phyloP scores from a whole-genome alignment of 2,113 vertebrate species.

The Gambusia affinis region DNA sequence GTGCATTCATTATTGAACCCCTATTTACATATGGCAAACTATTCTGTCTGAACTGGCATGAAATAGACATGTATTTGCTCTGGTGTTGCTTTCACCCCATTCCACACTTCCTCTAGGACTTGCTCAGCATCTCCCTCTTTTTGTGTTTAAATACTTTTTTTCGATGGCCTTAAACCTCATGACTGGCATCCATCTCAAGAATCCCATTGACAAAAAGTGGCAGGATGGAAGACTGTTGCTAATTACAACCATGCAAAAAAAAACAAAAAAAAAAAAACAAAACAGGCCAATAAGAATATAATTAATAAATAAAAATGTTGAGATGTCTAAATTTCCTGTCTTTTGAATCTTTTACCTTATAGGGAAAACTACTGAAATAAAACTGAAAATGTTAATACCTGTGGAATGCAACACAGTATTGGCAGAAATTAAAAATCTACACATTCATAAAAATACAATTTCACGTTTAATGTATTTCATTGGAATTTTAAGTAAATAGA shows the following conservation, averaged over 20 bases:
- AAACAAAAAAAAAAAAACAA: background rate
- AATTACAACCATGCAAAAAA: conserved; percentile 12
- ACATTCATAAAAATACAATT: background rate
- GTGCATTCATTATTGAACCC: conserved; percentile 83
- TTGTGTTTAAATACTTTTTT: conserved; percentile 46
- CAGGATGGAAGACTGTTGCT: background rate
- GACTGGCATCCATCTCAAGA: conserved; percentile 39
- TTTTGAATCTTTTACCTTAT: background rate
- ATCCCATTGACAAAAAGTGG: conserved; percentile 30
- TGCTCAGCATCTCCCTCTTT: conserved; percentile 57
- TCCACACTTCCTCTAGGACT: conserved; percentile 51
- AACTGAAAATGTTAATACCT: background rate
- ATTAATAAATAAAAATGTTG: conserved; percentile 1
- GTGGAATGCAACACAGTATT: background rate
- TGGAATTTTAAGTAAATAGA: background rate
- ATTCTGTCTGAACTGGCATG: conserved; percentile 80
- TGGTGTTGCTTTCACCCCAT: conserved; percentile 50
- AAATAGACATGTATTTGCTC: conserved; percentile 77
- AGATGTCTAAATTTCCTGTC: background rate
- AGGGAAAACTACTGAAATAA: background rate
- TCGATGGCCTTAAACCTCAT: conserved; percentile 15
- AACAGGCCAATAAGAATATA: too few relatives aligned
- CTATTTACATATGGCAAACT: conserved; percentile 81
- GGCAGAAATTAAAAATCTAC: background rate
- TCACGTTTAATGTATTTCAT: background rate